A percentile compares a stretch with the other conserved stretches of the same genome.
Evolutionary conservation across 2,888 invertebrate genomes (phyloP).

Genomic region (Calliphora vomitoria): DNA sequence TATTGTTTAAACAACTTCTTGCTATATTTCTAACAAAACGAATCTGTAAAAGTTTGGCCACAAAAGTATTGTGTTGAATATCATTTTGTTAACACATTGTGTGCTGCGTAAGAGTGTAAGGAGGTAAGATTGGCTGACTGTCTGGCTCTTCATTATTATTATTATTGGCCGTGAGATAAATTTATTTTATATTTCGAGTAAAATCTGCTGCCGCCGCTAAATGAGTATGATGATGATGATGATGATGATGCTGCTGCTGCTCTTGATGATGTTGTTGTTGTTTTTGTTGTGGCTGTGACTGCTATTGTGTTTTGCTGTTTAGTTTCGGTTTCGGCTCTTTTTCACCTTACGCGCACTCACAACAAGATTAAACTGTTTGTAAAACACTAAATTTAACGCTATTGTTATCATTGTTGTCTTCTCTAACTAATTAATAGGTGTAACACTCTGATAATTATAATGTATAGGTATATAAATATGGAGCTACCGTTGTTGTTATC

Average conservation of each 20-base stretch:
- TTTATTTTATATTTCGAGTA: conserved; percentile 51
- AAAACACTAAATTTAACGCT: conserved; percentile 71
- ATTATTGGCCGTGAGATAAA: conserved; percentile 64
- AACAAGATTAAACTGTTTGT: conserved; percentile 72
- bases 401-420: conserved; percentile 70
- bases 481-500: conserved; percentile 48
- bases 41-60: conserved; percentile 14
- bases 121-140: conserved; percentile 7
- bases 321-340: conserved; percentile 10
- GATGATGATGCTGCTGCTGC: conserved; percentile 16
- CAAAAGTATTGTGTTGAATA: conserved; percentile 63
- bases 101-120: conserved; percentile 42
- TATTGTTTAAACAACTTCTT: conserved; percentile 49
- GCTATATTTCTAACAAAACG: conserved; percentile 34
- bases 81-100: conserved; percentile 69
- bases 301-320: conserved; percentile 33
- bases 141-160: conserved; percentile 54
- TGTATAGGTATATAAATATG: conserved; percentile 38
- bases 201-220: conserved; percentile 19
- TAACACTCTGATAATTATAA: conserved; percentile 59
- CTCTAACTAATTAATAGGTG: conserved; percentile 66
- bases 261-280: conserved; percentile 14
- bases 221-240: conserved; percentile 23
- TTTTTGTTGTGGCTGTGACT: conserved; percentile 12
- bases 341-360: conserved; percentile 50